Percentiles rank a stretch among this genome's conserved stretches.
These are phyloP conservation scores for Dioctria rufipes DNA, from an alignment of 2,888 invertebrate species.

Conservation along the genomic window DNA sequence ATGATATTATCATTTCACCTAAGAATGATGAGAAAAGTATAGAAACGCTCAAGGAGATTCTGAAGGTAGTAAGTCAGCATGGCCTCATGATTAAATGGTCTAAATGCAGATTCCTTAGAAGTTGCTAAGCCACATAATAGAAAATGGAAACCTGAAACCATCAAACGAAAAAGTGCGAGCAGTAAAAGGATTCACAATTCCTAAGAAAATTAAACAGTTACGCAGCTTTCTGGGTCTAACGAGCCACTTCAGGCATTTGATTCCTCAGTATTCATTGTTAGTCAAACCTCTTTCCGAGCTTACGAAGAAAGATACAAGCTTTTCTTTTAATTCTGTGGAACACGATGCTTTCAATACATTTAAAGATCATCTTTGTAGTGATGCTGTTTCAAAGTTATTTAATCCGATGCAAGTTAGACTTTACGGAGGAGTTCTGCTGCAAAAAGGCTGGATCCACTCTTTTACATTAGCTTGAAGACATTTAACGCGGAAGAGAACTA, in stretches of 20 bases:
- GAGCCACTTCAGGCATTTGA: too few species aligned
- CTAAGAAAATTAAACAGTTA: slow-evolving; percentile 57
- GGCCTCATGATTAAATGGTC: too few species aligned
- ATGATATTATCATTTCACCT: neutral
- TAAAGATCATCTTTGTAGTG: neutral
- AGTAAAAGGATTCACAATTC: too few species aligned
- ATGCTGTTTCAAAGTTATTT: neutral
- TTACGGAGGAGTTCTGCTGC: neutral
- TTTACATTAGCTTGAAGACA: neutral
- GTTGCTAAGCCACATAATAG: too few species aligned
- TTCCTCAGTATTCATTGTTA: too few species aligned
- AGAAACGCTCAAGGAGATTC: neutral
- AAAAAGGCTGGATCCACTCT: neutral
- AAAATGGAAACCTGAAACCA: slow-evolving; percentile 62
- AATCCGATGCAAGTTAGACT: neutral
- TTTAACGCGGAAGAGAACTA: neutral
- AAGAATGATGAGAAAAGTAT: neutral
- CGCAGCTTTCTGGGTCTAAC: too few species aligned
- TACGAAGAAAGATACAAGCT: neutral
- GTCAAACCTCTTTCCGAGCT: too few species aligned
- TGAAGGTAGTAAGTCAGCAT: too few species aligned
- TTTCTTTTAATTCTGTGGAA: neutral
- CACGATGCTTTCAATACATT: neutral
- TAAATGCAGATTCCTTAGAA: too few species aligned
- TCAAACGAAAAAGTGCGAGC: slow-evolving; percentile 28